A percentile compares a stretch with the other conserved stretches of the same genome.
Conservation (phyloP, 2,113 vertebrate genomes). For the Entelurus aequoreus region DNA sequence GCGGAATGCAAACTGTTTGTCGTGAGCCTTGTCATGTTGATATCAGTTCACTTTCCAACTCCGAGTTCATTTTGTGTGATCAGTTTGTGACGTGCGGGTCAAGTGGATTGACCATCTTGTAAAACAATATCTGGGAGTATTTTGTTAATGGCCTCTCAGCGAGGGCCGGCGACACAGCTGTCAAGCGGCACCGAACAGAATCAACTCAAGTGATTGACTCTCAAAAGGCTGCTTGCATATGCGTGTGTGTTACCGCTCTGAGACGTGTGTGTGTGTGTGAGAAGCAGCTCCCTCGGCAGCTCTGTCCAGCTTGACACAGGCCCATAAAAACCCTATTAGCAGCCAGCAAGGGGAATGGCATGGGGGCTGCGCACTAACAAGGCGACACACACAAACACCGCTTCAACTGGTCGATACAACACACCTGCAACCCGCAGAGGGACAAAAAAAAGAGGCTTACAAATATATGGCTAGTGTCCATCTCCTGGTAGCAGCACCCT, state of each 20-base stretch:
- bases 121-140: conserved; percentile 50
- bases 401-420: conserved; percentile 37
- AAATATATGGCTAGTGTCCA: conserved; percentile 45
- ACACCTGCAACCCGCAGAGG: conserved; percentile 43
- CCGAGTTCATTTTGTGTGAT: conserved; percentile 39
- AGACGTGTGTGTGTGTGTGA: conserved; percentile 12
- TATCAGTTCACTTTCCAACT: conserved; percentile 33
- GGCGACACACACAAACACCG: conserved; percentile 23
- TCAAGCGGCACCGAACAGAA: conserved; percentile 53
- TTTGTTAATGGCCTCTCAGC: conserved; percentile 29
- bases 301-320: conserved; percentile 57
- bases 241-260: conserved; percentile 27
- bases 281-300: conserved; percentile 43
- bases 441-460: conserved; percentile 34
- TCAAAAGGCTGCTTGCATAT: conserved; percentile 22
- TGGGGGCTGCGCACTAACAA: conserved; percentile 29
- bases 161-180: conserved; percentile 41
- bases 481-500: conserved; percentile 21
- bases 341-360: conserved; percentile 48
- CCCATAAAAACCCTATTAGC: conserved; percentile 72
- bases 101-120: conserved; percentile 32
- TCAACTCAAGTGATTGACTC: conserved; percentile 56
- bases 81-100: conserved; percentile 26
- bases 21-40: conserved; percentile 55
- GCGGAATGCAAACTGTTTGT: conserved; percentile 29